These are phyloP conservation scores for Caranx ignobilis DNA, from an alignment of 2,113 vertebrate species.

Conservation along the genomic window DNA sequence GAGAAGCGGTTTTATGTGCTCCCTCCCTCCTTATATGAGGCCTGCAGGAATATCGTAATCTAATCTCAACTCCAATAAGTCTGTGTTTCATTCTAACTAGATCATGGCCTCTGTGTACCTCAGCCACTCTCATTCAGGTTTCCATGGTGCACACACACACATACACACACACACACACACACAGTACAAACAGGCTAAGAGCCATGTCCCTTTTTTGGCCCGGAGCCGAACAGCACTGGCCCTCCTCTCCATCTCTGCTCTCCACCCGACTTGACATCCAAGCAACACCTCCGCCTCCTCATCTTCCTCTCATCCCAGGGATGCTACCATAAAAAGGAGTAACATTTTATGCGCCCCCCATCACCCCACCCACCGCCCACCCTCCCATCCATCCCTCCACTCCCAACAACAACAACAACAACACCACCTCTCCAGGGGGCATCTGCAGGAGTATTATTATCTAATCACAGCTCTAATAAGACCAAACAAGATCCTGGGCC, in stretches of 20 bases:
- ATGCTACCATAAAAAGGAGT: constrained; percentile 47
- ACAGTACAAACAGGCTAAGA: constrained; percentile 8
- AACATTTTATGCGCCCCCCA: constrained; percentile 38
- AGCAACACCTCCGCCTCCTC: constrained; percentile 51
- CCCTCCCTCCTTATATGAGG: constrained; percentile 19
- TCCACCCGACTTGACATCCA: constrained; percentile 44
- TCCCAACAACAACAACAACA: constrained; percentile 30
- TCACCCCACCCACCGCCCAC: constrained; percentile 1
- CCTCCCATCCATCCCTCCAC: neutral
- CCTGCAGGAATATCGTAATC: constrained; percentile 65
- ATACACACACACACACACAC: constrained; percentile 7
- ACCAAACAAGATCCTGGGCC: constrained; percentile 51
- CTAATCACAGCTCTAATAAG: constrained; percentile 66
- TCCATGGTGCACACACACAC: constrained; percentile 15
- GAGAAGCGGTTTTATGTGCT: constrained; percentile 44
- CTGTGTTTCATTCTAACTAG: constrained; percentile 55
- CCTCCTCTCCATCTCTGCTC: constrained; percentile 42
- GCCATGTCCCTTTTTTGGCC: constrained; percentile 38
- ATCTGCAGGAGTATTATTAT: constrained; percentile 49
- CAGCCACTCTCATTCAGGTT: constrained; percentile 36
- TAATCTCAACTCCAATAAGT: constrained; percentile 57
- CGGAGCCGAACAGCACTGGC: constrained; percentile 22
- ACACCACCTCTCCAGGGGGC: constrained; percentile 42
- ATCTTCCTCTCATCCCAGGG: constrained; percentile 37
- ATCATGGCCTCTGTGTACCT: constrained; percentile 47